phyloP scores from a whole-genome alignment of 2,113 vertebrate species.

The Gallinago media region DNA sequence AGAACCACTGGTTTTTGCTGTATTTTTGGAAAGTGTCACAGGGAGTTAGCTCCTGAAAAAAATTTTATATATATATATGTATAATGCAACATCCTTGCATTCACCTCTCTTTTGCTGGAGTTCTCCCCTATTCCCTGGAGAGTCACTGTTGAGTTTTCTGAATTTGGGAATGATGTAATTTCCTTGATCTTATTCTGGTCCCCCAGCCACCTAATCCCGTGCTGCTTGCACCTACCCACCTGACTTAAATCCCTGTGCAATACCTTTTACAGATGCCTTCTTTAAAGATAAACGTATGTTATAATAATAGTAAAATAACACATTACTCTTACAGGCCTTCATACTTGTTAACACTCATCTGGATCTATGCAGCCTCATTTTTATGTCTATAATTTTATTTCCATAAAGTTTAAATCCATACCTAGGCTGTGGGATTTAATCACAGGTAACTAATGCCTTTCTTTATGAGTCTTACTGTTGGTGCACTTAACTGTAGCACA shows the following conservation, averaged over 20 bases:
- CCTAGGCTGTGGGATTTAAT: constrained; percentile 1
- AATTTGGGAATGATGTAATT: neutral
- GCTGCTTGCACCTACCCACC: constrained; percentile 54
- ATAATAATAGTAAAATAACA: constrained; percentile 60
- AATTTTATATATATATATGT: neutral
- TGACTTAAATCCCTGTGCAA: constrained; percentile 2
- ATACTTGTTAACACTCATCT: constrained; percentile 66
- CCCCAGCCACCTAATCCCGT: constrained; percentile 37
- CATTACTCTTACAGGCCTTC: constrained; percentile 35
- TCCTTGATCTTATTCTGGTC: constrained; percentile 13
- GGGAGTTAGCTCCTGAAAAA: neutral
- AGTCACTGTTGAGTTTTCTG: neutral
- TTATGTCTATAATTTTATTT: constrained; percentile 64
- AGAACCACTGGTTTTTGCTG: neutral
- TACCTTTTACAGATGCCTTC: constrained; percentile 51
- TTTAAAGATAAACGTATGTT: constrained; percentile 73
- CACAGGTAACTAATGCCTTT: constrained; percentile 36
- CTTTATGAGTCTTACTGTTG: constrained; percentile 47
- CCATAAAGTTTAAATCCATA: constrained; percentile 60
- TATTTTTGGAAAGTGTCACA: neutral
- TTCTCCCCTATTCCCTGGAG: neutral
- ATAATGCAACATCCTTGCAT: neutral
- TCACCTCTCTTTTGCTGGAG: neutral
- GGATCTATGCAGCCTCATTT: constrained; percentile 56
- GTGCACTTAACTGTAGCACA: neutral